Base-by-base conservation (phyloP, 2,888 invertebrate species). In the Eueremaeus valkanovi region DNA sequence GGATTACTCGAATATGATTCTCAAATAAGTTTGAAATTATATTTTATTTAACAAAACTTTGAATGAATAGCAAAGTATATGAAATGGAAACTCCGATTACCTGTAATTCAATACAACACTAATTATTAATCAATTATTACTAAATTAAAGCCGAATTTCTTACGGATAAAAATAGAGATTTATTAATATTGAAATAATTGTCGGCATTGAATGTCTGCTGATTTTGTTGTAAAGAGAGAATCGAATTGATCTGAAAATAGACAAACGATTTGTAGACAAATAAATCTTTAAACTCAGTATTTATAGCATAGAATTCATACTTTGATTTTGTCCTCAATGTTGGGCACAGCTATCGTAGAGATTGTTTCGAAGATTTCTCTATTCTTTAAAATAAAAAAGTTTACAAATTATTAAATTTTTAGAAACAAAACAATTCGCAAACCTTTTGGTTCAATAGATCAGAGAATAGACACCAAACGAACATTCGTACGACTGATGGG, bases 181-280 rank as follows among this genome's bases (percentile, higher is more conserved):
- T 58, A 11, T 58, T 58, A 29, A 58, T 18, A 58, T 58, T 58
- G 58, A 58, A 58, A 58, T 27, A 58, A 27, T 58, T 58, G 3
- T 24, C 24, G 3, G 58, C 58, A 58, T 58, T 58, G 29, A 58
- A 58, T 58, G 58, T 58, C 27, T 58, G 58, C 29, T 58, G 58
- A 58, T 27, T 58, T 9, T 58, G 58, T 29, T 58, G 58, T 3
- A 58, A 13, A 16, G 3, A 11, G 3, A 58, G 24, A 58, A 58
- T 58, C 27, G 29, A 27, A 3, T 5, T 58, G 16, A 27, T 5
- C 29, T 58, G 29, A 58, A n/a, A n/a, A n/a, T n/a, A n/a, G n/a
- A n/a, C n/a, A 1, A 58, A 49, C 16, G n/a, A 49, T 18, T 21
- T 27, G n/a, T 2, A 58, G 27, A 27, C n/a, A n/a, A n/a, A n/a